Conservation (phyloP, 2,797 vertebrate species). For the Tiaroga cobitis region DNA sequence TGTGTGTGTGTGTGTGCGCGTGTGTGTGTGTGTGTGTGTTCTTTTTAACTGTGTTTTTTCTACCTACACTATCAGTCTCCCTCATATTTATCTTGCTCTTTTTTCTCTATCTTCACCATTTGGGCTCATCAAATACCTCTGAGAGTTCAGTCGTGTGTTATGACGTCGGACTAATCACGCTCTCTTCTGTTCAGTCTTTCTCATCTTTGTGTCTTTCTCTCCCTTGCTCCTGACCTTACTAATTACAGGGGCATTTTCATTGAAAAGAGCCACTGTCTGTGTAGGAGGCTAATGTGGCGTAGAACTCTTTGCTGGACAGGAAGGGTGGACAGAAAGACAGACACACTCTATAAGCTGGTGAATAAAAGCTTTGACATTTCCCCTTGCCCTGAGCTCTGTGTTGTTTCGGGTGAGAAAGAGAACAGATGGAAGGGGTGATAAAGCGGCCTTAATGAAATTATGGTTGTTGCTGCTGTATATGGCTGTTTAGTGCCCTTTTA, state of each 20-base stretch:
- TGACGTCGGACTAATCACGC: slow-evolving; percentile 13
- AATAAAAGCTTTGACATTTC: slow-evolving; percentile 82
- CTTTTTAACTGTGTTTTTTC: slow-evolving; percentile 9
- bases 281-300: slow-evolving; percentile 3
- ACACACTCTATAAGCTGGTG: slow-evolving; percentile 74
- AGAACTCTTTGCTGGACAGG: background rate
- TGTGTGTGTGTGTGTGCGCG: no score
- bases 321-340: slow-evolving; percentile 6
- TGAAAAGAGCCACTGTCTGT: slow-evolving; percentile 36
- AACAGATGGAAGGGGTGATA: slow-evolving; percentile 50
- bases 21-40: background rate
- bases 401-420: slow-evolving; percentile 43
- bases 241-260: slow-evolving; percentile 29
- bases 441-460: slow-evolving; percentile 52
- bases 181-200: slow-evolving; percentile 27
- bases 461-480: slow-evolving; percentile 37
- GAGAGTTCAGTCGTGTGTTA: background rate
- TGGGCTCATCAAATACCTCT: slow-evolving; percentile 25
- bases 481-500: slow-evolving; percentile 27
- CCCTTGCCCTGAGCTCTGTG: slow-evolving; percentile 65
- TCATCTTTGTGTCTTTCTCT: slow-evolving; percentile 23
- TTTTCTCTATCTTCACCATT: slow-evolving; percentile 14
- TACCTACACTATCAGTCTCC: background rate
- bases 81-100: background rate
- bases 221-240: slow-evolving; percentile 5